Conservation (phyloP, 2,888 invertebrate genomes). For the Drosophila robusta region DNA sequence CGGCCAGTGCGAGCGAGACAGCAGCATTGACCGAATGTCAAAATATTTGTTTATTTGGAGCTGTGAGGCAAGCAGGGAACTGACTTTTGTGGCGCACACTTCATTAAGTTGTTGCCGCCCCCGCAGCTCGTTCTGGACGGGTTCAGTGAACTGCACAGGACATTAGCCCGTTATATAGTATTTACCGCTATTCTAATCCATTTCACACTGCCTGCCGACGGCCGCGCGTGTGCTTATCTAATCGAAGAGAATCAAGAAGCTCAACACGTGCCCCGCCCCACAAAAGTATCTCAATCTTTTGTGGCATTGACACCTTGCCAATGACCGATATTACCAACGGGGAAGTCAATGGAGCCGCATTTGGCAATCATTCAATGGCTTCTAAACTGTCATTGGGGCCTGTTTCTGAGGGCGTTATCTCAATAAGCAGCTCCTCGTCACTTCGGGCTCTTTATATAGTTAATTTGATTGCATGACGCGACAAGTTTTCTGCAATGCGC, state of each 20-base stretch:
- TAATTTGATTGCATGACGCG: slow-evolving; percentile 66
- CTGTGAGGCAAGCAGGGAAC: slow-evolving; percentile 13
- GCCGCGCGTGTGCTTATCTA: slow-evolving; percentile 15
- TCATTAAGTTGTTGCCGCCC: slow-evolving; percentile 17
- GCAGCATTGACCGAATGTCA: slow-evolving; percentile 18
- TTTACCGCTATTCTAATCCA: slow-evolving; percentile 17
- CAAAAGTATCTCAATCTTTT: slow-evolving; percentile 12
- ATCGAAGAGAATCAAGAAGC: slow-evolving; percentile 14
- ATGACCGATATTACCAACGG: slow-evolving; percentile 29
- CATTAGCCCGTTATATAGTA: slow-evolving; percentile 18
- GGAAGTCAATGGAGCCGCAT: slow-evolving; percentile 6
- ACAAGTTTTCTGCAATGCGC: slow-evolving; percentile 31
- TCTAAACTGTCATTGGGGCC: slow-evolving; percentile 11
- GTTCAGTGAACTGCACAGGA: slow-evolving; percentile 36
- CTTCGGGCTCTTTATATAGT: slow-evolving; percentile 20
- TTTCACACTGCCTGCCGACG: not conserved
- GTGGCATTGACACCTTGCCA: slow-evolving; percentile 21
- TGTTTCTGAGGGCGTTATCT: not conserved
- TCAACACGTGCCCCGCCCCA: slow-evolving; percentile 19
- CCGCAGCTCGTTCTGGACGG: not conserved
- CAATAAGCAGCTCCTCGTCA: slow-evolving; percentile 17
- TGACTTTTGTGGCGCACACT: slow-evolving; percentile 31
- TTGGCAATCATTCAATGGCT: slow-evolving; percentile 6
- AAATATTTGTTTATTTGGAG: slow-evolving; percentile 22
- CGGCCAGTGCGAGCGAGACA: slow-evolving; percentile 14